These are phyloP conservation scores for Halcyon senegalensis DNA, from an alignment of 2,113 vertebrate genomes.

Conservation along the genomic window DNA sequence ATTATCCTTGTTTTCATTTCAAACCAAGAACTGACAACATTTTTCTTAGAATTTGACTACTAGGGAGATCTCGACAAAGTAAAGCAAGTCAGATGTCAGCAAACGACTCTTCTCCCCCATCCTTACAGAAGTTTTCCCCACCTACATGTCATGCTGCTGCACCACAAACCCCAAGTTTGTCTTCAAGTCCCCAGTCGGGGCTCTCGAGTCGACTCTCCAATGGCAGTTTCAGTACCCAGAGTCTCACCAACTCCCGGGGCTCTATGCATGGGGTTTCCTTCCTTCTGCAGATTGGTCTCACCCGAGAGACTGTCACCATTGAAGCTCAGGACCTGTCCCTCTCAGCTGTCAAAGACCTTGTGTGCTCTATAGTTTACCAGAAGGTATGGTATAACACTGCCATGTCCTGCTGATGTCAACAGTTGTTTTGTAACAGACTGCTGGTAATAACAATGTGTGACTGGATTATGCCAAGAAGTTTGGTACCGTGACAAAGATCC, in stretches of 20 bases:
- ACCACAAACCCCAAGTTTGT: constrained; percentile 79
- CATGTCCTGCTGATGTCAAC: not conserved
- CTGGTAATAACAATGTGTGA: not conserved
- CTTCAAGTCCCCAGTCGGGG: constrained; percentile 85
- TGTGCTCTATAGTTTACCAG: constrained; percentile 97
- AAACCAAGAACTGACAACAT: constrained; percentile 9
- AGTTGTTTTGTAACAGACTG: not conserved
- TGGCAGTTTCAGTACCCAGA: constrained; percentile 89
- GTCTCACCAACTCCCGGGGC: constrained; percentile 91
- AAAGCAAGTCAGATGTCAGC: constrained; percentile 95
- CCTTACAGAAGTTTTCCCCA: constrained; percentile 90
- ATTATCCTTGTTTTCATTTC: not conserved
- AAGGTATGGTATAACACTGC: constrained; percentile 83
- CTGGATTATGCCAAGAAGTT: not conserved
- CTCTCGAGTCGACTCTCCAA: constrained; percentile 91
- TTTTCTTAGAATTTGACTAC: constrained; percentile 60
- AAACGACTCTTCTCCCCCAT: constrained; percentile 89
- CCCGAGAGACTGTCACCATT: constrained; percentile 93
- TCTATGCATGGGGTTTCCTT: constrained; percentile 93
- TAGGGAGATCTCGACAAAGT: constrained; percentile 45
- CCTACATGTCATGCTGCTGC: constrained; percentile 82
- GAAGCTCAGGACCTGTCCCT: constrained; percentile 93
- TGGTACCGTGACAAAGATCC: not conserved
- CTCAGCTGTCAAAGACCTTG: constrained; percentile 93
- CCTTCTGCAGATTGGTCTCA: constrained; percentile 95